These are phyloP conservation scores for Dicrostonyx torquatus DNA, from an alignment of 2,797 vertebrate species.

Conservation along the genomic window DNA sequence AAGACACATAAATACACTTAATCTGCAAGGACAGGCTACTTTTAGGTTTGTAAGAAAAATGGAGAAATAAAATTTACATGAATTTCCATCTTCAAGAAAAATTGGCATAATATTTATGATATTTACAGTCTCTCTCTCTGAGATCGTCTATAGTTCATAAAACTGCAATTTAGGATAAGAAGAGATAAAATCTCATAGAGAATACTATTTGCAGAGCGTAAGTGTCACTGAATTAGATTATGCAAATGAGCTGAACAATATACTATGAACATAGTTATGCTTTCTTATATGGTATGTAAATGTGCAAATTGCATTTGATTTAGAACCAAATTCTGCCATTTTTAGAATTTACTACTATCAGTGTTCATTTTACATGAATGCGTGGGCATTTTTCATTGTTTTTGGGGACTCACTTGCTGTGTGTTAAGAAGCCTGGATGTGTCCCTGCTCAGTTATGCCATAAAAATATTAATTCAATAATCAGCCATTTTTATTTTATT, in stretches of 20 bases:
- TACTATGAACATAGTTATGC: conserved; percentile 76
- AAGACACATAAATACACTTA: conserved; percentile 17
- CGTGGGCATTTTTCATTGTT: conserved; percentile 65
- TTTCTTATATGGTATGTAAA: conserved; percentile 79
- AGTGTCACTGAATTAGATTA: conserved; percentile 82
- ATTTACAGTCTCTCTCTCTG: conserved; percentile 72
- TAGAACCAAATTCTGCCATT: conserved; percentile 76
- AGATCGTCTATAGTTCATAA: conserved; percentile 71
- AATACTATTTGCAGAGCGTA: conserved; percentile 78
- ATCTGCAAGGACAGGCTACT: conserved; percentile 34
- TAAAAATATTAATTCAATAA: conserved; percentile 55
- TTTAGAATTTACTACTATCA: conserved; percentile 78
- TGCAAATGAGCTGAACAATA: conserved; percentile 81
- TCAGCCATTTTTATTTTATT: conserved; percentile 52
- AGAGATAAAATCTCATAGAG: conserved; percentile 78
- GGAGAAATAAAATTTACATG: conserved; percentile 58
- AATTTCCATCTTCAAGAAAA: conserved; percentile 72
- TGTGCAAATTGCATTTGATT: conserved; percentile 77
- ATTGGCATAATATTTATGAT: conserved; percentile 75
- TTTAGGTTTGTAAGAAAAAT: conserved; percentile 64
- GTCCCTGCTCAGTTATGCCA: conserved; percentile 52
- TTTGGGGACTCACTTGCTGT: conserved; percentile 23
- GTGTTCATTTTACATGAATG: conserved; percentile 74
- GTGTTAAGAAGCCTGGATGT: conserved; percentile 52
- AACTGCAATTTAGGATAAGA: conserved; percentile 70